Percentiles rank a stretch among this genome's conserved stretches.
Conservation (phyloP, 2,113 vertebrate genomes). For the Ameiurus melas region DNA sequence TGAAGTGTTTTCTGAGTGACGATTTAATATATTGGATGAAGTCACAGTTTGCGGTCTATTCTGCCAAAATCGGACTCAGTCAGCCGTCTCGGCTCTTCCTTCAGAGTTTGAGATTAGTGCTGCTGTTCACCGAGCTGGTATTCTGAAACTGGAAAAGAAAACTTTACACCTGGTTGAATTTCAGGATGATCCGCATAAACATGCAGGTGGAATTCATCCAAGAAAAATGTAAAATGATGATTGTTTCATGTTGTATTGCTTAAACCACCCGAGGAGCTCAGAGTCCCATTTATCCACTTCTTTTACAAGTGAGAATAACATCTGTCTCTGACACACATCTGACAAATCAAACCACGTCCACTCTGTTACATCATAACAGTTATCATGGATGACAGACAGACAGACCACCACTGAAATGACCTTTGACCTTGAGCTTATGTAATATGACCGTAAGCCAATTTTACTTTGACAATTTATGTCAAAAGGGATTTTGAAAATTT, state of each 20-base stretch:
- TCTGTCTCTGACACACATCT: background rate
- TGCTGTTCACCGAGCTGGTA: background rate
- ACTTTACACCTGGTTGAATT: slow-evolving; percentile 13
- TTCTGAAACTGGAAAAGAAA: background rate
- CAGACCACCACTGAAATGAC: background rate
- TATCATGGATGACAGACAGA: background rate
- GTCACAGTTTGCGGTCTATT: slow-evolving; percentile 7
- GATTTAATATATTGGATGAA: slow-evolving; percentile 35
- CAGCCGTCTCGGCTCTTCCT: background rate
- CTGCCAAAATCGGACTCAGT: slow-evolving; percentile 23
- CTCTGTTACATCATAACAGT: background rate
- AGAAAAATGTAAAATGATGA: background rate
- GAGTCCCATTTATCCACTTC: background rate
- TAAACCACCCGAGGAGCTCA: background rate
- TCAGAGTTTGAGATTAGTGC: background rate
- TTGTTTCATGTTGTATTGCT: background rate
- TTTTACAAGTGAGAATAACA: background rate
- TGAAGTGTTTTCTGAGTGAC: slow-evolving; percentile 28
- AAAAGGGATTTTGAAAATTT: background rate
- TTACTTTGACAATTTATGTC: slow-evolving; percentile 8
- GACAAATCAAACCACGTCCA: background rate
- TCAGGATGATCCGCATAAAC: background rate
- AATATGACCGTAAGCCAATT: slow-evolving; percentile 13
- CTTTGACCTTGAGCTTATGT: background rate
- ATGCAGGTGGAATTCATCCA: background rate